A percentile compares a stretch with the other conserved stretches of the same genome.
phyloP scores from a whole-genome alignment of 2,797 vertebrate genomes.

The Podargus strigoides region DNA sequence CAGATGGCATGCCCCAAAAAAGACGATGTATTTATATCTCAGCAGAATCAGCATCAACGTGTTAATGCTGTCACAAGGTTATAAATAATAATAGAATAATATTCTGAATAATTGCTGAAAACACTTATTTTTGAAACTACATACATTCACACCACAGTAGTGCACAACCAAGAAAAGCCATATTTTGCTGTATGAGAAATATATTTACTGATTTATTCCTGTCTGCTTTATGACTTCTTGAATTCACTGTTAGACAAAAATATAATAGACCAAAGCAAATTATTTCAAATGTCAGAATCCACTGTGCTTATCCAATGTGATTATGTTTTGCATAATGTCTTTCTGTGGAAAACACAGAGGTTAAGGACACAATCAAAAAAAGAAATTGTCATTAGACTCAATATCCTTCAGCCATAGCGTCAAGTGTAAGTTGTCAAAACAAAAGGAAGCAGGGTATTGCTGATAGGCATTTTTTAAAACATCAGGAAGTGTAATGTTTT shows the following conservation, averaged over 20 bases:
- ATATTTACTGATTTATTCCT: conserved; percentile 56
- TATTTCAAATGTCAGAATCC: conserved; percentile 61
- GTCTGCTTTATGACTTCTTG: neutral
- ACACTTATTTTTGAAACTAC: conserved; percentile 27
- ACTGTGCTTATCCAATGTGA: neutral
- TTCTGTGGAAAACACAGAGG: conserved; percentile 30
- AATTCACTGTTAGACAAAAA: conserved; percentile 48
- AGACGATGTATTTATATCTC: conserved; percentile 51
- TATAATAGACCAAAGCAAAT: conserved; percentile 33
- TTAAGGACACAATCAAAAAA: conserved; percentile 31
- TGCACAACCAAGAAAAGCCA: neutral
- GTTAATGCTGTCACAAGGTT: conserved; percentile 36
- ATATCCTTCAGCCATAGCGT: conserved; percentile 27
- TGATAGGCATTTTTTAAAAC: neutral
- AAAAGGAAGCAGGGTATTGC: neutral
- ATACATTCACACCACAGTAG: neutral
- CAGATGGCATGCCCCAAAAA: conserved; percentile 43
- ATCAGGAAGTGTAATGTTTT: neutral
- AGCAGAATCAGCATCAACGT: conserved; percentile 40
- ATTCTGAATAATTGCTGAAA: conserved; percentile 42
- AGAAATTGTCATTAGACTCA: conserved; percentile 1
- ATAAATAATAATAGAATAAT: conserved; percentile 55
- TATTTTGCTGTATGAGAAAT: neutral
- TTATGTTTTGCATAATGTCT: conserved; percentile 48
- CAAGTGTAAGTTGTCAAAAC: conserved; percentile 16